Base-by-base conservation (phyloP, 2,113 vertebrate genomes). In the Oryzias melastigma region DNA sequence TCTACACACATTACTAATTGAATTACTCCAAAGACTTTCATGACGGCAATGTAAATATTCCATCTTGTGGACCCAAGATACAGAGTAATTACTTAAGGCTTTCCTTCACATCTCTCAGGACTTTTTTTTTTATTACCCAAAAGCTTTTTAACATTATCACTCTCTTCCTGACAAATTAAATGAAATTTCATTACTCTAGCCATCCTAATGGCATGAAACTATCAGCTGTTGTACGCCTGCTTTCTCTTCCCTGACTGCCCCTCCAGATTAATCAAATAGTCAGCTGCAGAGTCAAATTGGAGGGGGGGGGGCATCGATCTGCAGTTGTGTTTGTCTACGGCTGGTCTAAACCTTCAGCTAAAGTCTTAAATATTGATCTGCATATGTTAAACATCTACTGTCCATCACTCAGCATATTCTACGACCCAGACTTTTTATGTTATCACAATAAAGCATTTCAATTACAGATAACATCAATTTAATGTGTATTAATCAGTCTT, bases 81-180 rank as follows among this genome's bases (percentile, higher is more conserved):
- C 95, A 89, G 93, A 94, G 93, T 93, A 96, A 96, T 98, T 96
- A 95, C 95, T 95, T 96, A 95, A 95, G 93, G 93, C 93, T 95
- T 95, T 94, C 94, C 92, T 93, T 97, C 93, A 95, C 93, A 95
- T 91, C 84, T 88, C 85, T 83, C 78, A 81, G 78, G 80, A 85
- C 87, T 90, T 87, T 89, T 87, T 89, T 84, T 86, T 85, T 89
- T 91, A 96, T 97, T 95, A 95, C 94, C 93, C 94, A 95, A 91
- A 98, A 95, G 93, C 94, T 95, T 98, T 96, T 96, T 95, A 96
- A 96, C 95, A 96, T 97, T 98, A 98, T 94, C 94, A 94, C 94
- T 96, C 94, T 95, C 94, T 95, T 95, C 93, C 93, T 96, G 94
- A 97, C 95, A 97, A 98, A 97, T 97, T 98, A 97, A 98, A 98